Conservation (phyloP, 2,113 vertebrate species). For the Myiozetetes cayanensis region DNA sequence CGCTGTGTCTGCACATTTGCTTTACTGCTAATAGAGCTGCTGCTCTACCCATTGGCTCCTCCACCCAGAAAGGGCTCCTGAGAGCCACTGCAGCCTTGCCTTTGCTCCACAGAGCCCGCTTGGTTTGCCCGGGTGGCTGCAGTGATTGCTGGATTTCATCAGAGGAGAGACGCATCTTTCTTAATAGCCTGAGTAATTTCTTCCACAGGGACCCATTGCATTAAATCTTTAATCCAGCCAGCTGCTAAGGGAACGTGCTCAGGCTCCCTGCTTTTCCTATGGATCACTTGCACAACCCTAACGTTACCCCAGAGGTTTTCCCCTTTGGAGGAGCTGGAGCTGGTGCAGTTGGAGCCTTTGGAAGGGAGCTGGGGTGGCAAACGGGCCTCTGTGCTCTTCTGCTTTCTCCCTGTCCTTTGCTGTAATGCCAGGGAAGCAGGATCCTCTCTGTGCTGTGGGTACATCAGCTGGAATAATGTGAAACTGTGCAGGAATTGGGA, state of each 20-base stretch:
- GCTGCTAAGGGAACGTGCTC: neutral
- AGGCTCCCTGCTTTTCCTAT: neutral
- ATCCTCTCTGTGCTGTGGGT: neutral
- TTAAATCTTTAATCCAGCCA: constrained; percentile 29
- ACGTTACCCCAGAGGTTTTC: neutral
- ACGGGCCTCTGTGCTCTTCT: neutral
- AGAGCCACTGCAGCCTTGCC: neutral
- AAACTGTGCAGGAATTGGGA: neutral
- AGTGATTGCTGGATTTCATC: neutral
- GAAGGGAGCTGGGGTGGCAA: neutral
- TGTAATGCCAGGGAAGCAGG: neutral
- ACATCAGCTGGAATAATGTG: neutral
- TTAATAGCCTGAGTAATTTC: constrained; percentile 32
- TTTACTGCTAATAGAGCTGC: constrained; percentile 1
- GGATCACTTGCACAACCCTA: neutral
- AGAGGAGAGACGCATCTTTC: neutral
- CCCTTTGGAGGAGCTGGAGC: neutral
- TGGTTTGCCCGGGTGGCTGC: neutral
- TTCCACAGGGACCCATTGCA: neutral
- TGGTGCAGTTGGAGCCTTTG: neutral
- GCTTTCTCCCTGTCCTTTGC: neutral
- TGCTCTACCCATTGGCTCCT: neutral
- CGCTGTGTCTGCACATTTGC: neutral
- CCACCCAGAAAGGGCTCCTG: neutral
- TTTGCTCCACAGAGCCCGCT: neutral